Evolutionary conservation across 1,140 invertebrate genomes (phyloP).

Genomic region (Sweltsa coloradensis): DNA sequence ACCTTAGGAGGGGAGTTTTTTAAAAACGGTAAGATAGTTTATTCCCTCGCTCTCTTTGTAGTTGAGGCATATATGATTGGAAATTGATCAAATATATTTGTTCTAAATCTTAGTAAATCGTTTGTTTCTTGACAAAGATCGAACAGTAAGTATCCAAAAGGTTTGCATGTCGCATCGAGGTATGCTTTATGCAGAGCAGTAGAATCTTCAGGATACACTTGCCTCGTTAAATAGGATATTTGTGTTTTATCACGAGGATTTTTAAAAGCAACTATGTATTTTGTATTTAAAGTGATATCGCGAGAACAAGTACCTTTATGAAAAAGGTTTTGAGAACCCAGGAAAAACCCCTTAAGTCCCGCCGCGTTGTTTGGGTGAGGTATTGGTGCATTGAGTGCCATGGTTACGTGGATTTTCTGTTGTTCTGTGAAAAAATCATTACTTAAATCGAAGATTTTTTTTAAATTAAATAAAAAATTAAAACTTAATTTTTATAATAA

Average conservation of each 20-base stretch:
- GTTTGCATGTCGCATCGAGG: constrained; percentile 3
- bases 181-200: constrained; percentile 4
- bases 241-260: constrained; percentile 11
- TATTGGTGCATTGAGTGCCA: too few relatives aligned
- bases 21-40: background rate
- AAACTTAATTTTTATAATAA: too few relatives aligned
- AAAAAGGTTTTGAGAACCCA: constrained; percentile 8
- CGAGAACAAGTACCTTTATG: background rate
- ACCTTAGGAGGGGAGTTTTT: background rate
- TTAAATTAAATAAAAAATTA: too few relatives aligned
- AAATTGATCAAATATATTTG: constrained; percentile 3
- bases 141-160: constrained; percentile 9
- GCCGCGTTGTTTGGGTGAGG: too few relatives aligned
- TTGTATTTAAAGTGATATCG: constrained; percentile 9
- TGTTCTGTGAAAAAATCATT: too few relatives aligned
- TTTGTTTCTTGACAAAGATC: constrained; percentile 9
- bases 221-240: constrained; percentile 8
- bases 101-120: constrained; percentile 6
- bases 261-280: constrained; percentile 11
- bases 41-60: background rate
- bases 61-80: background rate
- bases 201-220: constrained; percentile 4
- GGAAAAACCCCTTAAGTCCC: too few relatives aligned
- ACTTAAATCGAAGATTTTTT: too few relatives aligned
- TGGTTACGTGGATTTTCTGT: too few relatives aligned